phyloP scores from a whole-genome alignment of 2,113 vertebrate species.

The Ramphastos sulfuratus region DNA sequence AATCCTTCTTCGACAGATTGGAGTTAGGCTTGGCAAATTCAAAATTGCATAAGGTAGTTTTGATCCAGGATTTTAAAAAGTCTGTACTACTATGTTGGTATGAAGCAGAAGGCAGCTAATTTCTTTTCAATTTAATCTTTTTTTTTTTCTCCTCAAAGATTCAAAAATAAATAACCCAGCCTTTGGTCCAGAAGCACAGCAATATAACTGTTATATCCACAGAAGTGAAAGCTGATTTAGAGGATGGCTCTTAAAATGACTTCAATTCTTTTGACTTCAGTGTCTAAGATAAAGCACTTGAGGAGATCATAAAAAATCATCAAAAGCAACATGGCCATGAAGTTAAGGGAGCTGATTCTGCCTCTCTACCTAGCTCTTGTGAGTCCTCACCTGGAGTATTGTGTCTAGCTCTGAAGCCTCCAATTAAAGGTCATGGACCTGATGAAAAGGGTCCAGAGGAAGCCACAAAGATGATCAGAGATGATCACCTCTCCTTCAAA shows the following conservation, averaged over 20 bases:
- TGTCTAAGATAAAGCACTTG: neutral
- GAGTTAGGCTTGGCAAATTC: neutral
- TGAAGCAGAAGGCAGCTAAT: neutral
- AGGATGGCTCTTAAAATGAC: neutral
- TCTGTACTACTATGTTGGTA: neutral
- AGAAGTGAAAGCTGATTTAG: neutral
- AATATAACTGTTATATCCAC: neutral
- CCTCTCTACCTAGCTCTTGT: no score
- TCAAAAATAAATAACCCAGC: neutral
- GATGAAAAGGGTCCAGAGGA: no score
- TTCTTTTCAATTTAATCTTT: constrained; percentile 12
- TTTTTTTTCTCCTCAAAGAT: neutral
- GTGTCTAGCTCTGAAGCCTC: no score
- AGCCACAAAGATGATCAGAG: no score
- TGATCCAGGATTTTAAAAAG: neutral
- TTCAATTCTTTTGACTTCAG: neutral
- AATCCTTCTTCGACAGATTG: constrained; percentile 1
- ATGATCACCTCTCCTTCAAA: no score
- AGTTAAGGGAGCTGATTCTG: no score
- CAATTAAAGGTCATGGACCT: no score
- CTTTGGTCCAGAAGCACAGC: neutral
- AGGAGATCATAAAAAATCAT: neutral
- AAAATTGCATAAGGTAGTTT: constrained; percentile 7
- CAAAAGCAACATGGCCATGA: no score
- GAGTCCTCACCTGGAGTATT: no score